Evolutionary conservation across 2,113 vertebrate species (phyloP), one percentile per base, ranked within the genome.

Genomic region (Machaerirhynchus nigripectus): DNA sequence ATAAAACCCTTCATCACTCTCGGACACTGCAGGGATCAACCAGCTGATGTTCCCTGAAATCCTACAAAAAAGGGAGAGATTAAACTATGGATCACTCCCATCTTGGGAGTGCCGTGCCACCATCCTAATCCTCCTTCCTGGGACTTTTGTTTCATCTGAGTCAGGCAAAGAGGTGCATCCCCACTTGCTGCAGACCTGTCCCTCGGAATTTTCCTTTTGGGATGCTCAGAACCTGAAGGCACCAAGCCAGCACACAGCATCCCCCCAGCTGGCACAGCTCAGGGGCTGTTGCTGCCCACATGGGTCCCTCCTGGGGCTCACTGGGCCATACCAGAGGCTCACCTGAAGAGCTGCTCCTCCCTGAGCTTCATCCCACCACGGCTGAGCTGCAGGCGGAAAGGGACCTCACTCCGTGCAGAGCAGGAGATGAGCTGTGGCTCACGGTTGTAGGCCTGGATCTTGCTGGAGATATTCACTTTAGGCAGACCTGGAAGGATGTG

Each of bases 321-420:
- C 59, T 20, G 47, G 56, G 44, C 30, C 22, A 26, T 24, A 55
- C 14, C 18, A 59, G 49, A 31, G 23, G 97, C 98, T 98, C 92
- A 99, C 99, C 97, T 97, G 65, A 98, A 98, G 63, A 92, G 85
- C 79, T 89, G 97, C 81, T 98, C 98, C 42, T 98, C 98, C 82
- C 98, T 98, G 4, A 99, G 97, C 27, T 85, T 95, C 89, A 63
- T 91, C 89, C 98, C 98, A 1, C 96, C 96, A 3, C 98, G 96
- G 80, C 97, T 96, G 93, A 99, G 98, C 96, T 98, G 98, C 18
- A 99, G 98, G 70, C 47, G 98, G 92, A 98, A 99, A 65, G 99
- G 99, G 65, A 99, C 89, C 65, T 98, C 96, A 9, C 99, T 99
- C 73, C 90, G 33, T 20, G 99, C 99, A 0, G 98, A 98, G 95